Base-by-base conservation (phyloP, 2,888 invertebrate genomes). In the Cryptophagus acutangulus region DNA sequence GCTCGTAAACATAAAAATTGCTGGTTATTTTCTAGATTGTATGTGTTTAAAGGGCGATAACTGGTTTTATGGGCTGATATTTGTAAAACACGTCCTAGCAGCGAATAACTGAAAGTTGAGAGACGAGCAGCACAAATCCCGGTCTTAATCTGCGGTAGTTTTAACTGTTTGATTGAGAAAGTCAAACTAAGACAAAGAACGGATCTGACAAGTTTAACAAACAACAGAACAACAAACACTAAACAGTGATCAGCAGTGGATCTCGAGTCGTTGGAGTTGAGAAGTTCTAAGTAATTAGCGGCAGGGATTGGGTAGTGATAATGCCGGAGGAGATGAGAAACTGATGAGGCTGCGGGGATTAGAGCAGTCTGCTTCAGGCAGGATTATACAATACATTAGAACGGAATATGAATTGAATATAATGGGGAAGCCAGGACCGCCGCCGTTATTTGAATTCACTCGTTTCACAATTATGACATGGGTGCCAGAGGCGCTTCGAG, bases 281-380 rank as follows among this genome's bases (percentile, higher is more conserved):
- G 61, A 66, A 65, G 61, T 65, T 63, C 52, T 45, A 20, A 54
- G 64, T 66, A 67, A 67, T 67, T 66, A 66, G 63, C 63, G 59
- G 61, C 61, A 47, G 57, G 62, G 62, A 63, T 59, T 52, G 59
- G 58, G 59, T 59, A 51, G 63, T 57, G 65, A 66, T 66, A 66
- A 66, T 65, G 56, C 64, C 55, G 54, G 50, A 54, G 58, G 59
- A 63, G 62, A 65, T 63, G 63, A 55, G 62, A 62, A 65, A 64
- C 64, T 63, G 65, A 66, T 65, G 65, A 63, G 61, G 59, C 63
- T 61, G 62, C 57, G 51, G 61, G 62, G 63, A 64, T 65, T 63
- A 62, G 51, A 55, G 46, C 56, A 54, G 53, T 52, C 54, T 12
- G 56, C 57, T 55, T 46, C 45, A 46, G 52, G 57, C 53, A 52